phyloP scores from a whole-genome alignment of 2,113 vertebrate genomes.

The Callipepla squamata region DNA sequence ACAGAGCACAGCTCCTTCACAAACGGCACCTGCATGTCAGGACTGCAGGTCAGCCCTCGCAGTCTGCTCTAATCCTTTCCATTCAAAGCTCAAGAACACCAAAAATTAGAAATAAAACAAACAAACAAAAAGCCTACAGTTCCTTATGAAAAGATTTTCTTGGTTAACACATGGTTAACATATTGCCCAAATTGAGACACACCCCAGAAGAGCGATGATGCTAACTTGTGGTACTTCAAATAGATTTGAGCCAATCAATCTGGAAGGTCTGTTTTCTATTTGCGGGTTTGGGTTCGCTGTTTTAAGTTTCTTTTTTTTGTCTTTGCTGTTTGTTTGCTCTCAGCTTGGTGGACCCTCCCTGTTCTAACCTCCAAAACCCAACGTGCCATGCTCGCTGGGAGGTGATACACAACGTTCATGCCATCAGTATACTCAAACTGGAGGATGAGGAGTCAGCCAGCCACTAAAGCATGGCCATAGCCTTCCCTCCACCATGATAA shows the following conservation, averaged over 20 bases:
- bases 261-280: slow-evolving; percentile 56
- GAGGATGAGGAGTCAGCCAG: not conserved
- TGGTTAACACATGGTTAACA: slow-evolving; percentile 38
- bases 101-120: not conserved
- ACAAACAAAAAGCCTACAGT: not conserved
- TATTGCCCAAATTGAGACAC: slow-evolving; percentile 7
- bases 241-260: slow-evolving; percentile 51
- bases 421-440: not conserved
- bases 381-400: rapidly evolving
- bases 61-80: not conserved
- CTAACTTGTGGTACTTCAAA: slow-evolving; percentile 54
- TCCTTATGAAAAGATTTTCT: not conserved
- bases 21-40: not conserved
- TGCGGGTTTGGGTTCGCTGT: slow-evolving; percentile 54
- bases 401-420: not conserved
- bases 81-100: not conserved
- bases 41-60: not conserved
- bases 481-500: not conserved
- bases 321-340: slow-evolving; percentile 60
- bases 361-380: slow-evolving; percentile 4
- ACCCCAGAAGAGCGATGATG: not conserved
- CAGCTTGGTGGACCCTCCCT: not conserved
- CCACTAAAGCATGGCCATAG: not conserved
- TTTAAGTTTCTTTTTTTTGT: slow-evolving; percentile 59
- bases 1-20: not conserved